Evolutionary conservation across 2,113 vertebrate genomes (phyloP).

Genomic region (Oryzias celebensis): DNA sequence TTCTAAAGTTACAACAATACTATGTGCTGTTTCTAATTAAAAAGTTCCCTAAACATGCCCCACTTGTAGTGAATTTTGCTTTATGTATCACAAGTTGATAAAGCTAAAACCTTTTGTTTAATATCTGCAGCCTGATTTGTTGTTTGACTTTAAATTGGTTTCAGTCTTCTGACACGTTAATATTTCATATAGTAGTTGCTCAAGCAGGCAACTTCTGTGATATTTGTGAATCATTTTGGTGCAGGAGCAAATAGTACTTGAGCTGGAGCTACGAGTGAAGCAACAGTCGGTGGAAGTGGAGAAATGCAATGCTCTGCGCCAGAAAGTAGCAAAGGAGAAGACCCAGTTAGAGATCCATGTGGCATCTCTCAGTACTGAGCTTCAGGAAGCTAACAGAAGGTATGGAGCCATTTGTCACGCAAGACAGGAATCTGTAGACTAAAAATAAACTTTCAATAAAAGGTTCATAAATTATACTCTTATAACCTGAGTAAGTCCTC

Average conservation of each 20-base stretch:
- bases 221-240: slow-evolving; percentile 29
- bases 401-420: slow-evolving; percentile 49
- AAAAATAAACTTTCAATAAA: background rate
- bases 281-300: slow-evolving; percentile 88
- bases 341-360: slow-evolving; percentile 82
- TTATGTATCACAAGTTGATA: too few species aligned
- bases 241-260: slow-evolving; percentile 83
- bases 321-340: slow-evolving; percentile 88
- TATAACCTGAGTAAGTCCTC: background rate
- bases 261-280: slow-evolving; percentile 86
- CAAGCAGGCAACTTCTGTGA: slow-evolving; percentile 35
- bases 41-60: too few species aligned
- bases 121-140: too few species aligned
- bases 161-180: too few species aligned
- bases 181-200: slow-evolving; percentile 3
- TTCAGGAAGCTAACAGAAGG: slow-evolving; percentile 86
- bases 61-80: too few species aligned
- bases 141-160: too few species aligned
- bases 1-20: too few species aligned
- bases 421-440: background rate
- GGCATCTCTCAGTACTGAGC: slow-evolving; percentile 75
- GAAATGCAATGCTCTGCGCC: slow-evolving; percentile 80
- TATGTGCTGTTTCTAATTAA: too few species aligned
- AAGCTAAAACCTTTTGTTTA: too few species aligned
- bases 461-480: background rate